phyloP scores from a whole-genome alignment of 64 coral and sea anemone species.

The Stichodactyla mertensii region DNA sequence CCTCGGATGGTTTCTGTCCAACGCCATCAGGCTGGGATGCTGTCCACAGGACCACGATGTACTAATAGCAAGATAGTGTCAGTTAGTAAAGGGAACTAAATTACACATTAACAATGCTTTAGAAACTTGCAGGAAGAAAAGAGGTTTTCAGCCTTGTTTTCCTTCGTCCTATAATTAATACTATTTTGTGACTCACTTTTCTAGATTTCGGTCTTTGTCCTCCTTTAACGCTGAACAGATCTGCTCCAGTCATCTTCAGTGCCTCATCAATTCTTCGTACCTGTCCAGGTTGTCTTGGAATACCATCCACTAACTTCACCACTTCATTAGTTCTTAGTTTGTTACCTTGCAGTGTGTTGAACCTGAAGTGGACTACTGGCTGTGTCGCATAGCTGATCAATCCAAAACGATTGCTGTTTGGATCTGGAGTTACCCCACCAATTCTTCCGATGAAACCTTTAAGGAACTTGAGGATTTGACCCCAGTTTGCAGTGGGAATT shows the following conservation, averaged over 20 bases:
- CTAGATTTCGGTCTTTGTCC: slow-evolving; percentile 38
- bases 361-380: slow-evolving; percentile 38
- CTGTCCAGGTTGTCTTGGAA: not conserved
- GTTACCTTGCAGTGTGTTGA: slow-evolving; percentile 44
- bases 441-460: slow-evolving; percentile 9
- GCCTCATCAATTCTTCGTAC: slow-evolving; percentile 47
- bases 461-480: slow-evolving; percentile 32
- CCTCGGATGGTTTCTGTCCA: not conserved
- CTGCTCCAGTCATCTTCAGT: slow-evolving; percentile 26
- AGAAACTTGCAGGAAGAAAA: too few species aligned
- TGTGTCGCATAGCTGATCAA: slow-evolving; percentile 41
- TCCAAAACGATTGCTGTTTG: slow-evolving; percentile 56
- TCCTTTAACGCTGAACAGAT: slow-evolving; percentile 45
- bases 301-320: not conserved
- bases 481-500: not conserved
- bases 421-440: slow-evolving; percentile 23
- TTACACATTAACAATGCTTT: too few species aligned
- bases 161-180: too few species aligned
- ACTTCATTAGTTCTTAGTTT: not conserved
- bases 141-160: too few species aligned
- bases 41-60: not conserved
- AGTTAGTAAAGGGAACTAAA: not conserved
- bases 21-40: not conserved
- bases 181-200: slow-evolving; percentile 12
- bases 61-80: not conserved